Conservation (phyloP, 1,140 invertebrate species). For the Vanessa atalanta region DNA sequence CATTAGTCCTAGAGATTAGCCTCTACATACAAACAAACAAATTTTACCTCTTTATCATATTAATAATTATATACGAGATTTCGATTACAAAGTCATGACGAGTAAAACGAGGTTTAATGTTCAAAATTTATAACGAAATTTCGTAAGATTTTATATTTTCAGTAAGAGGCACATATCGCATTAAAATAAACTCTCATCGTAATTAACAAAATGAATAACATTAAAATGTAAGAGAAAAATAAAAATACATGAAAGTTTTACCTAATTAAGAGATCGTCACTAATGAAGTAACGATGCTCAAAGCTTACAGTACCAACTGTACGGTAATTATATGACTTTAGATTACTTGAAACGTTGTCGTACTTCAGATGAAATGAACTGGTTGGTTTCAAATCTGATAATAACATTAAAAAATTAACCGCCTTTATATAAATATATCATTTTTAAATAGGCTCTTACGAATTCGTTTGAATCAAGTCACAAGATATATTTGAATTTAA, state of each 20-base stretch:
- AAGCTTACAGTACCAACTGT: background rate
- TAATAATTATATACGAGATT: too few relatives aligned
- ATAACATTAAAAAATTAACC: too few relatives aligned
- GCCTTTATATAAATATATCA: too few relatives aligned
- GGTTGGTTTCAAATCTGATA: too few relatives aligned
- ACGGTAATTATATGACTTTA: background rate
- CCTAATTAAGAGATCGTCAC: slow-evolving; percentile 3
- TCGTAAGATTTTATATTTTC: background rate
- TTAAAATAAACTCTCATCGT: background rate
- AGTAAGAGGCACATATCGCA: background rate
- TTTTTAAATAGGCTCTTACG: too few relatives aligned
- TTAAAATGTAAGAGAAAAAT: background rate
- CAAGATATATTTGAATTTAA: too few relatives aligned
- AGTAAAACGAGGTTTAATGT: background rate
- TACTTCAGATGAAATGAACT: background rate
- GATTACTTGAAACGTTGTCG: background rate
- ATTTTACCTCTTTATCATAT: too few relatives aligned
- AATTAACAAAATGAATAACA: background rate
- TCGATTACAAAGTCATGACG: background rate
- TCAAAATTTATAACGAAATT: background rate
- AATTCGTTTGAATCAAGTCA: too few relatives aligned
- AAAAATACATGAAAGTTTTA: background rate
- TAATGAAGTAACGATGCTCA: background rate
- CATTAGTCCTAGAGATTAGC: too few relatives aligned
- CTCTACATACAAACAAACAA: too few relatives aligned